phyloP scores from a whole-genome alignment of 1,140 invertebrate genomes.

The Polyergus mexicanus region DNA sequence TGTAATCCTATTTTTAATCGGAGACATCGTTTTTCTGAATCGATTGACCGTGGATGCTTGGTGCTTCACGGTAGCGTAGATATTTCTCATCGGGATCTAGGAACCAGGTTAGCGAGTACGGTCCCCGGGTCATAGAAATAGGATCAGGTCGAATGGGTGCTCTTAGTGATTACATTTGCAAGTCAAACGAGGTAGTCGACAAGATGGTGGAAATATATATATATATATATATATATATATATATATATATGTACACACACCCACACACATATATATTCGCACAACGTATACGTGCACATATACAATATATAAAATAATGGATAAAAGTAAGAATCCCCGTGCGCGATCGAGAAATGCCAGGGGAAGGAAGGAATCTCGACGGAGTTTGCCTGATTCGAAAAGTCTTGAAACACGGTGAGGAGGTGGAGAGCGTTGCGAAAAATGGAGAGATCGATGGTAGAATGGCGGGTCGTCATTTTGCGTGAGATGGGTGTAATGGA shows the following conservation, averaged over 20 bases:
- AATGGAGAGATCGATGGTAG: slow-evolving; percentile 17
- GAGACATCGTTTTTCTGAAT: neutral
- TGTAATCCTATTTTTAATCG: neutral
- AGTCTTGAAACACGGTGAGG: slow-evolving; percentile 2
- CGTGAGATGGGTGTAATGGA: slow-evolving; percentile 42
- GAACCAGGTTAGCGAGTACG: slow-evolving; percentile 59
- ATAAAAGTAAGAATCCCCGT: neutral
- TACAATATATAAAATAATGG: slow-evolving; percentile 18
- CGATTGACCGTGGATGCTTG: slow-evolving; percentile 1
- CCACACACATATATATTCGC: neutral
- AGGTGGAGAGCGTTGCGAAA: slow-evolving; percentile 2
- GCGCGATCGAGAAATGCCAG: slow-evolving; percentile 11
- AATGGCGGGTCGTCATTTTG: slow-evolving; percentile 44
- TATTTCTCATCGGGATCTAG: slow-evolving; percentile 58
- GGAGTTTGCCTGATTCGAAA: slow-evolving; percentile 24
- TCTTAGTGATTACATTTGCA: slow-evolving; percentile 85
- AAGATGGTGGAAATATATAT: slow-evolving; percentile 78
- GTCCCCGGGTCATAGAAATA: slow-evolving; percentile 75
- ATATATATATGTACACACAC: neutral
- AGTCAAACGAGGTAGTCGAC: slow-evolving; percentile 82
- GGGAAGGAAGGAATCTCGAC: slow-evolving; percentile 52
- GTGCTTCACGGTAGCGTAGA: slow-evolving; percentile 32
- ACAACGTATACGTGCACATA: neutral
- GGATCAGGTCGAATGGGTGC: slow-evolving; percentile 81
- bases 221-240: slow-evolving; percentile 24